Percentiles rank a stretch among this genome's conserved stretches.
Conservation (phyloP, 2,113 vertebrate species). For the Odocoileus virginianus region DNA sequence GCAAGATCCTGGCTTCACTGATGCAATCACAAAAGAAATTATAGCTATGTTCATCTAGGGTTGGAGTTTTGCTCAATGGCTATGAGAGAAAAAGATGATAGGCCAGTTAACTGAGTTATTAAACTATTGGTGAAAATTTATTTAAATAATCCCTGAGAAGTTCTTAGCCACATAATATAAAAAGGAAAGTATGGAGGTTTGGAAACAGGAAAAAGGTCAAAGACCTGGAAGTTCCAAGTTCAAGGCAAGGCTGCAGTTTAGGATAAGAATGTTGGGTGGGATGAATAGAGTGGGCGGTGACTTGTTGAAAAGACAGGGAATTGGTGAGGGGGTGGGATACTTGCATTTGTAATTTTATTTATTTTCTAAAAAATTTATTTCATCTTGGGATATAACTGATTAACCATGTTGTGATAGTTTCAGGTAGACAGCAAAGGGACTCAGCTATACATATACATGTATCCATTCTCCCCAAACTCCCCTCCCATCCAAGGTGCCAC, state of each 20-base stretch:
- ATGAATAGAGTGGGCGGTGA: neutral
- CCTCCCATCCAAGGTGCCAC: neutral
- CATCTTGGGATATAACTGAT: neutral
- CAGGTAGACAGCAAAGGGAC: neutral
- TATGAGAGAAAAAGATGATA: neutral
- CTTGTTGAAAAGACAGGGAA: neutral
- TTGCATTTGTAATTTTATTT: neutral
- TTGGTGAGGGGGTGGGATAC: no score
- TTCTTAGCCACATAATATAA: neutral
- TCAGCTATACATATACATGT: neutral
- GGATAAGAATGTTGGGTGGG: neutral
- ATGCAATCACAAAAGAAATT: neutral
- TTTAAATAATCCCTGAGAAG: neutral
- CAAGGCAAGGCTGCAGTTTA: neutral
- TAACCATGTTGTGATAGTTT: neutral
- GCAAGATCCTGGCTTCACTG: neutral
- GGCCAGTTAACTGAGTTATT: neutral
- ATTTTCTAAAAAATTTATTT: neutral
- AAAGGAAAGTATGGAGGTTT: neutral
- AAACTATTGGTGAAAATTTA: neutral
- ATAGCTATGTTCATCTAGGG: neutral
- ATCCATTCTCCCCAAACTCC: neutral
- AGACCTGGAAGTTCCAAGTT: neutral
- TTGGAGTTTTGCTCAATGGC: neutral
- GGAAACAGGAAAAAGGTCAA: neutral